A percentile compares a stretch with the other conserved stretches of the same genome.
Conservation (phyloP, 2,113 vertebrate species). For the Pseudorasbora parva region DNA sequence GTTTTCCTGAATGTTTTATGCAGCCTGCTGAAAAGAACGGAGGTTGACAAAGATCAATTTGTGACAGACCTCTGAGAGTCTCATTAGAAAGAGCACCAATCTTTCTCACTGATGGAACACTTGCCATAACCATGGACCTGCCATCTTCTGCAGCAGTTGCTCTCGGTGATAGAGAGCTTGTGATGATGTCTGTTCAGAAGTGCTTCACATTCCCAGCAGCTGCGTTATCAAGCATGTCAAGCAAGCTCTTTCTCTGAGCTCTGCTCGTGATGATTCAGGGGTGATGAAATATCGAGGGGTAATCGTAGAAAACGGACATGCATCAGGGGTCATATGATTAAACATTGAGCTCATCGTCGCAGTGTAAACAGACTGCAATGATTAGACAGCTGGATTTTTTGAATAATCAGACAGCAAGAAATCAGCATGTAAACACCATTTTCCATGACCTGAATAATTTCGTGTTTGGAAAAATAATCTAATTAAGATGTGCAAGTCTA, state of each 20-base stretch:
- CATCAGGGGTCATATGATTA: conserved; percentile 23
- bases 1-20: conserved; percentile 21
- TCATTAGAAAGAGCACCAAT: conserved; percentile 70
- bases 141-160: conserved; percentile 49
- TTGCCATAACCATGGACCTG: conserved; percentile 53
- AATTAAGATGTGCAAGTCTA: neutral
- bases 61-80: conserved; percentile 41
- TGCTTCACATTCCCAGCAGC: conserved; percentile 25
- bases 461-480: conserved; percentile 5
- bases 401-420: conserved; percentile 12
- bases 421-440: conserved; percentile 20
- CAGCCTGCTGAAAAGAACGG: conserved; percentile 13
- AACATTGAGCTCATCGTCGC: conserved; percentile 26
- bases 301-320: neutral
- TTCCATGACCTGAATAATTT: conserved; percentile 12
- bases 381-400: conserved; percentile 24
- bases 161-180: conserved; percentile 62
- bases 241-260: neutral
- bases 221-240: neutral
- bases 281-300: neutral
- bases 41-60: conserved; percentile 20
- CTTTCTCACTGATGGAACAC: conserved; percentile 62
- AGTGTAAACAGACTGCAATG: conserved; percentile 25
- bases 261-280: neutral
- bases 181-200: conserved; percentile 52